Base-by-base conservation (phyloP, 2,888 invertebrate genomes). In the Cephus runcator region DNA sequence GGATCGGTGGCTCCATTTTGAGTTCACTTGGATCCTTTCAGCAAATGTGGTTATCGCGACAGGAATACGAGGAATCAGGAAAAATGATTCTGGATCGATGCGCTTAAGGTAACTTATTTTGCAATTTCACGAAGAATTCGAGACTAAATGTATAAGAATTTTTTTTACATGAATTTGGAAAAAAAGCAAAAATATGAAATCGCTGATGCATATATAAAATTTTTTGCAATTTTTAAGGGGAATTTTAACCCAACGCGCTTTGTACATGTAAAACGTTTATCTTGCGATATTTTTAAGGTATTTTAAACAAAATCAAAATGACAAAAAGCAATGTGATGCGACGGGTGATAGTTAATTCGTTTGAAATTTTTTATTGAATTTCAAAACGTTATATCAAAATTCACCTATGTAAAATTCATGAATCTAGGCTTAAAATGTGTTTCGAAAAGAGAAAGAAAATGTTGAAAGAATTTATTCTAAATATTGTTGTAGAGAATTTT, bases 1-100 rank as follows among this genome's bases (percentile, higher is more conserved):
- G 96, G 96, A 95, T 95, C 82, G 96, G 96, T 31, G 96, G 96
- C 34, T 95, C 95, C 0, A 96, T 96, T 82, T 92, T 96, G 69
- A 95, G 95, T 68, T 96, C 96, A 1, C 89, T 96, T 84, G 95
- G 95, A 69, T 94, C 95, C 1, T 96, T 96, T 90, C 96, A 96
- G 86, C 95, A 96, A 88, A 94, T 95, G 93, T 96, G 96, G 96
- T 93, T 96, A 77, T 95, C 95, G 23, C 95, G 95, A 85, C 95
- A 95, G 86, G 96, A 96, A 86, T 96, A 95, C 90, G 95, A 96
- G 81, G 96, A 96, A 89, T 93, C 93, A 30, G 96, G 96, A 12
- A 95, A 95, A 88, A 89, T 92, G 56, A 90, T 92, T 77, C 89
- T 92, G 68, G 92, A 92, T 78, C 83, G 87, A 81, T 89, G 88